Evolutionary conservation across 2,113 vertebrate genomes (phyloP), one percentile per base, ranked within the genome.

Genomic region (Orthochromis indermauri): DNA sequence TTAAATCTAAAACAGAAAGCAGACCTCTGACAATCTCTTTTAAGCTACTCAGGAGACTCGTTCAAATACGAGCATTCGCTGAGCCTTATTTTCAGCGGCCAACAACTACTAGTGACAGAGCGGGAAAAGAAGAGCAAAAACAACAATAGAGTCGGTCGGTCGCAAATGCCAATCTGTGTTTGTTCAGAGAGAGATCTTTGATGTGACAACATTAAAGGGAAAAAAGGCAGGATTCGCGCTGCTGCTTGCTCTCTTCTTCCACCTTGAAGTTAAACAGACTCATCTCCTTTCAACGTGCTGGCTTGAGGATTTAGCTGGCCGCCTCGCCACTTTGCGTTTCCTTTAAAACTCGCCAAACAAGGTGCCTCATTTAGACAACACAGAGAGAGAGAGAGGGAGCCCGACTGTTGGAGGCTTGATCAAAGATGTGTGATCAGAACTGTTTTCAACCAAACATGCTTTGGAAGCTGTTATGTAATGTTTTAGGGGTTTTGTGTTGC

Each of bases 311-410:
- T 89, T 45, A 21, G 28, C 61, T 8, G 91, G 90, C 90, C 79
- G 40, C 59, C 84, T 76, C 24, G 85, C 89, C 91, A 85, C 85
- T 89, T 88, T 45, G 82, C 5, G 7, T 82, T 89, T 82, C 82
- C 84, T 84, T 90, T 89, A 91, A 90, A 93, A 86, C 68, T 55
- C 14, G 40, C 79, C 87, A 89, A 90, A 93, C 85, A 90, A 93
- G 91, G 91, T 87, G 93, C 76, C 90, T 93, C 86, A 91, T 91
- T 93, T 84, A 90, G 83, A 91, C 88, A 93, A 89, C 92, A 92
- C 81, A 93, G 73, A 57, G 24, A 78, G 40, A 61, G 79, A 24
- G 24, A 84, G 45, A 53, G 83, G 82, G 86, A 28, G 78, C 86
- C 61, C 2, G 51, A 80, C 85, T 71, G 89, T 55, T 66, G 73